Evolutionary conservation across 2,113 vertebrate genomes (phyloP).

Genomic region (Platanista minor): DNA sequence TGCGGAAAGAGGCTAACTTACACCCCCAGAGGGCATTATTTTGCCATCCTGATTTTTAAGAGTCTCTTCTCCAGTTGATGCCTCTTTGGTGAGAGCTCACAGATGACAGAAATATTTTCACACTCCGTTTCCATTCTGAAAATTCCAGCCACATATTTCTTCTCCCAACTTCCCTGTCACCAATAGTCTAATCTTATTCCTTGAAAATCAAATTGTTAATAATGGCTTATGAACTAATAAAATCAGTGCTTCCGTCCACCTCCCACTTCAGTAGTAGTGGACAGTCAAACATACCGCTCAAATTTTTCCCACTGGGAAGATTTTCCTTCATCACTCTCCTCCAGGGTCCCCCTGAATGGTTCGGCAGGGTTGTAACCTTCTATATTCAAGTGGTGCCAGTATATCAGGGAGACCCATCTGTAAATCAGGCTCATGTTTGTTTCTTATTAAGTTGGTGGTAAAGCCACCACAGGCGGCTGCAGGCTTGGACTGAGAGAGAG

Average conservation of each 20-base stretch:
- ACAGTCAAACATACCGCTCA: not conserved
- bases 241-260: not conserved
- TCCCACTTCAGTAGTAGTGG: not conserved
- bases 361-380: not conserved
- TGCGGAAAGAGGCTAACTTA: too few species aligned
- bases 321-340: too few species aligned
- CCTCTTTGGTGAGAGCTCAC: not conserved
- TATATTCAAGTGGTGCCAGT: accelerated
- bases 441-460: not conserved
- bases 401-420: too few species aligned
- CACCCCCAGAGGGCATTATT: not conserved
- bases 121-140: not conserved
- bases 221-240: not conserved
- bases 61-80: not conserved
- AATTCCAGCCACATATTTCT: not conserved
- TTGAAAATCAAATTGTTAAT: not conserved
- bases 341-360: accelerated
- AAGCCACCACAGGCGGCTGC: not conserved
- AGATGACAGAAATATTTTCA: not conserved
- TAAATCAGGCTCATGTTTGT: not conserved
- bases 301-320: not conserved
- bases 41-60: not conserved
- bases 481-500: not conserved
- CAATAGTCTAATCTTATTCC: not conserved
- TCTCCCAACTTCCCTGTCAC: not conserved